Base-by-base conservation (phyloP, 2,888 invertebrate genomes). In the Melolontha melolontha region DNA sequence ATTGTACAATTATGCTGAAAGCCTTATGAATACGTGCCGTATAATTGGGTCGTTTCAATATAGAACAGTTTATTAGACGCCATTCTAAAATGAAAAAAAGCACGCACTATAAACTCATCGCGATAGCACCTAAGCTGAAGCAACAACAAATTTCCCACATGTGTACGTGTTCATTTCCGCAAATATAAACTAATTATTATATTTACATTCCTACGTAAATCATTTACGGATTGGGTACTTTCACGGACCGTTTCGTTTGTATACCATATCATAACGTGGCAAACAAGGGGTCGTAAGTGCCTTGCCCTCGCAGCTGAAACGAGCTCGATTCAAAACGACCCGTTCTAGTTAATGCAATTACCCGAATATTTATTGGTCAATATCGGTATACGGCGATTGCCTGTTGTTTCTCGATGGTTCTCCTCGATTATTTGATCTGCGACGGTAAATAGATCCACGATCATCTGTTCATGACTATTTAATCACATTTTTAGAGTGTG, bases 311-410 rank as follows among this genome's bases (percentile, higher is more conserved):
- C 51, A 14, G 14, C 7, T 34, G 51, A 14, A 52, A 5, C 39
- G 29, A 12, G 51, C 14, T 34, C 29, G 34, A 22, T 8, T 42
- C 57, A 27, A 27, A 57, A 44, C 57, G 57, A 42, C 39, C 42
- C 41, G 57, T 27, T 42, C 41, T 57, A 57, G 42, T 42, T 57
- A 57, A 57, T 57, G 57, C 57, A 57, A 57, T 57, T 57, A 57
- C 42, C 22, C 6, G 27, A 57, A 44, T 57, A 57, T 57, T 57
- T 57, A 57, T 57, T 42, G 57, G 57, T 42, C 44, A 27, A 57
- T 57, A 57, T 27, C 42, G 57, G n/a, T 12, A 27, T 42, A 27
- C 57, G 7, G 11, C 7, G 16, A 17, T 16, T 40, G 16, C 40
- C 14, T 10, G 8, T 16, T 17, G 57, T 39, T 14, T 16, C 39